These are phyloP conservation scores for Sceloporus tristichus DNA, from an alignment of 2,113 vertebrate genomes.

Conservation along the genomic window DNA sequence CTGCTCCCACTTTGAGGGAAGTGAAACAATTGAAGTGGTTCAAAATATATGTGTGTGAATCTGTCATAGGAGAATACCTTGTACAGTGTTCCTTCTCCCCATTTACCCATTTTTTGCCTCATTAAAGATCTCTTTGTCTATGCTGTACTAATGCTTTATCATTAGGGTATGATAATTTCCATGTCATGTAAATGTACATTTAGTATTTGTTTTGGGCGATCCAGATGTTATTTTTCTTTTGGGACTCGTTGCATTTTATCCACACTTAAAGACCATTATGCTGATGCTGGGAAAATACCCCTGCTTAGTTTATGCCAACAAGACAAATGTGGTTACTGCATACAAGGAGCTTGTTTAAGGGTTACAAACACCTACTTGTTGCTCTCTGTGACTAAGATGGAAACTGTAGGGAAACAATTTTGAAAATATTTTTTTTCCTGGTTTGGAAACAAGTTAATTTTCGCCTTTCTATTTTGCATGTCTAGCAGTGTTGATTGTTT, in stretches of 20 bases:
- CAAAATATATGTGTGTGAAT: too few relatives aligned
- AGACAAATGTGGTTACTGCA: background rate
- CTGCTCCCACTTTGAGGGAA: too few relatives aligned
- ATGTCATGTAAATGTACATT: background rate
- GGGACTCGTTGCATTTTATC: background rate
- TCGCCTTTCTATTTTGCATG: background rate
- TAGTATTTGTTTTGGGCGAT: background rate
- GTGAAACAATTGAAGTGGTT: too few relatives aligned
- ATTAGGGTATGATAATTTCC: background rate
- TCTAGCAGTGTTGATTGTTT: background rate
- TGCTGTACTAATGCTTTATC: too few relatives aligned
- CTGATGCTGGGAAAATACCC: background rate
- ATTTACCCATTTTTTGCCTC: background rate
- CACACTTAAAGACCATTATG: background rate
- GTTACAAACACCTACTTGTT: background rate
- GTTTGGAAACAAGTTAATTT: slow-evolving; percentile 4
- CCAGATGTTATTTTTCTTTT: background rate
- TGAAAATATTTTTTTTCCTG: background rate
- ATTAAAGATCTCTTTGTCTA: background rate
- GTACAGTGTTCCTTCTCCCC: too few relatives aligned
- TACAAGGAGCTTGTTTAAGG: background rate
- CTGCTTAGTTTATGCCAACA: background rate
- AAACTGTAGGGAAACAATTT: background rate
- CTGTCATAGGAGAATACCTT: too few relatives aligned
- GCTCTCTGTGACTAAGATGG: background rate